Evolutionary conservation across 2,113 vertebrate species (phyloP).

Genomic region (Scatophagus argus): DNA sequence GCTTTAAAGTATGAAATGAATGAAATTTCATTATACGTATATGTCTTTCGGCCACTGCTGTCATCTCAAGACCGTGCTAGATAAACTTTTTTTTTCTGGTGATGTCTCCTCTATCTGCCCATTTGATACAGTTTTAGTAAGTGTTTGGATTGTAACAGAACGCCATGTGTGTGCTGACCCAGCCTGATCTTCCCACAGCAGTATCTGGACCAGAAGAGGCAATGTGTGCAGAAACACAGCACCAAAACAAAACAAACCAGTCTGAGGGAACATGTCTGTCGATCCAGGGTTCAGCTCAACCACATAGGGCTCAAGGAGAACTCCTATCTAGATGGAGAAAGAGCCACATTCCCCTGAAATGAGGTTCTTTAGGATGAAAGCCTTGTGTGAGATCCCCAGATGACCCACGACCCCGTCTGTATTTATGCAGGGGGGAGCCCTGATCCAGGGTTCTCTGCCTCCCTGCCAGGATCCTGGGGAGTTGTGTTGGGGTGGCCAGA

Average conservation of each 20-base stretch:
- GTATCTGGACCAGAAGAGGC: slow-evolving; percentile 76
- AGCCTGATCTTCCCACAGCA: slow-evolving; percentile 79
- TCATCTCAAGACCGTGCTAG: slow-evolving; percentile 33
- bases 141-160: slow-evolving; percentile 81
- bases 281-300: slow-evolving; percentile 85
- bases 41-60: not conserved
- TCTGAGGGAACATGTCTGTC: slow-evolving; percentile 81
- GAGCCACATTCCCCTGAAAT: slow-evolving; percentile 84
- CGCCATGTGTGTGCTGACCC: slow-evolving; percentile 83
- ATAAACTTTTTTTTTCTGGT: slow-evolving; percentile 41
- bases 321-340: slow-evolving; percentile 85
- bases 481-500: slow-evolving; percentile 74
- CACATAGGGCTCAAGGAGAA: slow-evolving; percentile 83
- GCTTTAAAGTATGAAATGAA: slow-evolving; percentile 3
- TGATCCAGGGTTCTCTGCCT: slow-evolving; percentile 78
- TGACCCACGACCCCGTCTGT: slow-evolving; percentile 81
- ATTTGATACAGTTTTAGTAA: slow-evolving; percentile 75
- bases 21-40: not conserved
- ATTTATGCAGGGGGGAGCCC: slow-evolving; percentile 80
- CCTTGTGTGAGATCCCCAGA: slow-evolving; percentile 76
- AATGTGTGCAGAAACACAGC: slow-evolving; percentile 85
- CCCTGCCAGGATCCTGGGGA: slow-evolving; percentile 75
- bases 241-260: slow-evolving; percentile 86
- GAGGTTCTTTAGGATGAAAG: slow-evolving; percentile 85
- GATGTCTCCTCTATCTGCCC: slow-evolving; percentile 39